Base-by-base conservation (phyloP, 2,888 invertebrate species). In the Eristalinus sepulchralis region DNA sequence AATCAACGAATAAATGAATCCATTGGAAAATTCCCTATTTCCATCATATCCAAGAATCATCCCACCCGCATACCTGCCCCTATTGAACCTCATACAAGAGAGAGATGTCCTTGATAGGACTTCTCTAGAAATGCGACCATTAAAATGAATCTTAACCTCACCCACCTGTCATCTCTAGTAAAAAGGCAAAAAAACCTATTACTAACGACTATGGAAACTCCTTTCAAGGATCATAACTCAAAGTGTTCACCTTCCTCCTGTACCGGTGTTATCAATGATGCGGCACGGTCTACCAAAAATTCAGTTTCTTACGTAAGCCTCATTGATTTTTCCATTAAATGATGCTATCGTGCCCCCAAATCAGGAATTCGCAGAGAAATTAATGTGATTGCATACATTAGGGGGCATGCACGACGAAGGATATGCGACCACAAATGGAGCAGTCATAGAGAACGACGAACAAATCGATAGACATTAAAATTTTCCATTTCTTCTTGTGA, bases 301-400 rank as follows among this genome's bases (percentile, higher is more conserved):
- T 68, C 73, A 66, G 64, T n/a, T n/a, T n/a, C 47, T 47, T 47
- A 47, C 47, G 68, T 85, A 86, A 86, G 85, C 82, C 85, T 78
- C 85, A 86, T 86, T 86, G 85, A 86, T 86, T 86, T 85, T 86
- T 78, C 85, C 85, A 86, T 86, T 86, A 86, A 86, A 78, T 62
- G 82, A 86, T 78, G 82, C 31, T 82, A 86, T 86, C 85, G 63
- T 59, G 2, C 62, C 55, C 31, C 27, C 20, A 53, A 31, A 31
- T 66, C 33, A 27, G 67, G 76, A 71, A 67, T 78, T 59, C 39
- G 22, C 17, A 71, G 36, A 8, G 33, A 72, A 77, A 76, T 78
- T 78, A 78, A 70, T 73, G 53, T 47, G 70, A 78, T 47, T 80
- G 84, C 80, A 76, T 70, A 62, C 77, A 84, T 84, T 75, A 68